phyloP scores from a whole-genome alignment of 2,888 invertebrate genomes.

The Amphipoea lucens region DNA sequence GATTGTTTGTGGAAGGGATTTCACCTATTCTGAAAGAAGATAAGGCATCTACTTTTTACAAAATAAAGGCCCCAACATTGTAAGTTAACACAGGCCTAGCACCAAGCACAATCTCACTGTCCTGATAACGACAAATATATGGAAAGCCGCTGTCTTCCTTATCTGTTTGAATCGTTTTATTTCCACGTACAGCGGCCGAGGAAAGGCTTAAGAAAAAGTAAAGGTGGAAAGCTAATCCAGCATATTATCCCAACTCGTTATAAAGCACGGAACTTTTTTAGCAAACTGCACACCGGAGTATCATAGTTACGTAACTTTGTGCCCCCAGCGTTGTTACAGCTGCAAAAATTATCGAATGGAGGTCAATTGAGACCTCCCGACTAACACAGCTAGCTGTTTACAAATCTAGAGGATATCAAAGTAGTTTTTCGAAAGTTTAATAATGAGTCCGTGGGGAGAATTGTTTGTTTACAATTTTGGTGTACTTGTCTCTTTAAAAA shows the following conservation, averaged over 20 bases:
- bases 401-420: slow-evolving; percentile 37
- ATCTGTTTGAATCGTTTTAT: slow-evolving; percentile 62
- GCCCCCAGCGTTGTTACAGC: slow-evolving; percentile 37
- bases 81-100: slow-evolving; percentile 19
- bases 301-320: slow-evolving; percentile 55
- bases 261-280: slow-evolving; percentile 64
- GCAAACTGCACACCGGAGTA: slow-evolving; percentile 52
- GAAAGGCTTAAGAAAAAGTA: slow-evolving; percentile 48
- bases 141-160: slow-evolving; percentile 57
- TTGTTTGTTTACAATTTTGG: not conserved
- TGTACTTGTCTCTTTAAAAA: not conserved
- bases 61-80: slow-evolving; percentile 8
- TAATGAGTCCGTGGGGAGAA: slow-evolving; percentile 1
- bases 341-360: slow-evolving; percentile 59
- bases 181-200: slow-evolving; percentile 38
- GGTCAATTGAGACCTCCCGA: slow-evolving; percentile 46
- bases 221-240: slow-evolving; percentile 64
- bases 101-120: slow-evolving; percentile 45
- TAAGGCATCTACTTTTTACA: slow-evolving; percentile 14
- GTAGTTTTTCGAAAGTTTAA: slow-evolving; percentile 30
- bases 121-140: slow-evolving; percentile 64
- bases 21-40: slow-evolving; percentile 19
- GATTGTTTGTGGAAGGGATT: not conserved
- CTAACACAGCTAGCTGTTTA: slow-evolving; percentile 33
- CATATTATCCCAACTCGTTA: slow-evolving; percentile 68